Evolutionary conservation across 1,140 invertebrate species (phyloP).

Genomic region (Spodoptera frugiperda): DNA sequence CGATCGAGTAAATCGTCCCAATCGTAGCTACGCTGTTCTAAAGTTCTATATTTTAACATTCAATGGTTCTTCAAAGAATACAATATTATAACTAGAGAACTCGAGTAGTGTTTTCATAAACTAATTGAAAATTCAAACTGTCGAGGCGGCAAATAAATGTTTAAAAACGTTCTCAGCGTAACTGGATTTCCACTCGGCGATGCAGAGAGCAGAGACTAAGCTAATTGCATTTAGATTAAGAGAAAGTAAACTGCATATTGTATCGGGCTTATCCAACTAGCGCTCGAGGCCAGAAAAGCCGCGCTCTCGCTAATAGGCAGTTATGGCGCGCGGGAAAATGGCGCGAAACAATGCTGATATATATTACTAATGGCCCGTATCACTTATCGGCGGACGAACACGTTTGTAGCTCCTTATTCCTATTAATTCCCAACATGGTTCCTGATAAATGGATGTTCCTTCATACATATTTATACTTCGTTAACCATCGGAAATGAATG

Average conservation of each 20-base stretch:
- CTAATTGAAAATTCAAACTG: slow-evolving; percentile 1
- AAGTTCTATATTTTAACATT: neutral
- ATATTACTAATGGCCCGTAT: slow-evolving; percentile 36
- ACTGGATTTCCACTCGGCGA: slow-evolving; percentile 27
- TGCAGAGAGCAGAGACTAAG: slow-evolving; percentile 25
- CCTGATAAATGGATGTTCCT: slow-evolving; percentile 17
- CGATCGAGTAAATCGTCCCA: neutral
- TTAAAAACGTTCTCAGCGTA: slow-evolving; percentile 29
- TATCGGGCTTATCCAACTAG: slow-evolving; percentile 30
- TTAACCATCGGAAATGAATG: slow-evolving; percentile 17
- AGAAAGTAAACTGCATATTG: slow-evolving; percentile 45
- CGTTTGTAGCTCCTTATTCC: slow-evolving; percentile 9
- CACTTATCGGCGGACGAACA: slow-evolving; percentile 11
- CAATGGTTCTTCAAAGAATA: too few relatives aligned
- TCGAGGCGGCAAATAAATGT: neutral
- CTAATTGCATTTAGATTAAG: slow-evolving; percentile 41
- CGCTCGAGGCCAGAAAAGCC: neutral
- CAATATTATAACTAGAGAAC: too few relatives aligned
- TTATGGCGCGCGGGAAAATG: slow-evolving; percentile 19
- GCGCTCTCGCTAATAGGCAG: slow-evolving; percentile 4
- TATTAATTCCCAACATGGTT: slow-evolving; percentile 20
- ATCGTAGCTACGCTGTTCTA: neutral
- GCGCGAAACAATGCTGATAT: slow-evolving; percentile 33
- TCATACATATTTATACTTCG: slow-evolving; percentile 30
- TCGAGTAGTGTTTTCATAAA: neutral